Evolutionary conservation across 2,113 vertebrate species (phyloP), one percentile per base, ranked within the genome.

Genomic region (Ascaphus truei): DNA sequence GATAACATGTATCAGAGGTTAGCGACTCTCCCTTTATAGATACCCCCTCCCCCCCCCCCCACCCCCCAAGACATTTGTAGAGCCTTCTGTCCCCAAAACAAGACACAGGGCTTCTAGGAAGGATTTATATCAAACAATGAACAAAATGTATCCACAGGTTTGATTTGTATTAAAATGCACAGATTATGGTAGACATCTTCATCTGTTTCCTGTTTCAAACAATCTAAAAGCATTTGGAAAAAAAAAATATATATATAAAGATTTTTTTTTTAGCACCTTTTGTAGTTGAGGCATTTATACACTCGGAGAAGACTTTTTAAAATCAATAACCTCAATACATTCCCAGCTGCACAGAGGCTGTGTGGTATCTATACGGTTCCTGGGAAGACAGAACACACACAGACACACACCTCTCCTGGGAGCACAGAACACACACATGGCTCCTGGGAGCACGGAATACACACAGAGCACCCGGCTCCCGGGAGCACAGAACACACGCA

Each of bases 181-280:
- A 83, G 81, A 85, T 80, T 85, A 83, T 79, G 82, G 85, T 81
- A 86, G 81, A 81, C 79, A 72, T 41, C 56, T 61, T 71, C 56
- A 61, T 71, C 67, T 71, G 67, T 71, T 71, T 71, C 67, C 57
- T 52, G 56, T 59, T 48, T 71, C 50, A 34, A 34, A 71, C 31
- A 59, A 60, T 59, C 66, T 71, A 71, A 71, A 71, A 61, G 57
- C 45, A 61, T 71, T 61, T 61, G 52, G 33, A 61, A 71, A 71
- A 71, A 71, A n/a, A n/a, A n/a, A n/a, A n/a, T n/a, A n/a, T n/a
- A n/a, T n/a, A n/a, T n/a, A n/a, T 71, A 61, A 16, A 61, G 22
- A 18, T 16, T 30, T 57, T 51, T 26, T 45, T 68, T 69, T 61
- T 71, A 71, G 67, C 67, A 71, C 67, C 67, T 60, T 71, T 60